A percentile compares a stretch with the other conserved stretches of the same genome.
Evolutionary conservation across 23 tunicate species (phyloP).

Genomic region (Trididemnum nubilum): DNA sequence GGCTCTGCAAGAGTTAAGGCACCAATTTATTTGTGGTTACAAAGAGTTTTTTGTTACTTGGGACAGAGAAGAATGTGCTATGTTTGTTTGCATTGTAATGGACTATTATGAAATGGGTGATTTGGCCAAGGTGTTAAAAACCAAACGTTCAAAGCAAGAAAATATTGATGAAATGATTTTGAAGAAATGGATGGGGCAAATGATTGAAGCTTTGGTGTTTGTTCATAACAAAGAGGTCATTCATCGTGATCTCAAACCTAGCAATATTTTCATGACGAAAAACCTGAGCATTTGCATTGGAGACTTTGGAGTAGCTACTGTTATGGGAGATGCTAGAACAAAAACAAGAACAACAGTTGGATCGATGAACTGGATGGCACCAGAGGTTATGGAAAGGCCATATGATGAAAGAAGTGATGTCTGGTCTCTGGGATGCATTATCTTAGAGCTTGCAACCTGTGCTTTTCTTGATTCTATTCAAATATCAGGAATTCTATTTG

Average conservation of each 20-base stretch:
- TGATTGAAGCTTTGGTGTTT: conserved; percentile 91
- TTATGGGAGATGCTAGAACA: conserved; percentile 99
- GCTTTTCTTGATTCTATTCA: conserved; percentile 82
- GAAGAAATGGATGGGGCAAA: conserved; percentile 89
- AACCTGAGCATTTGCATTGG: conserved; percentile 91
- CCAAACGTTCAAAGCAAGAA: conserved; percentile 86
- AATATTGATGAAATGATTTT: conserved; percentile 79
- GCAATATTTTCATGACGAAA: conserved; percentile 94
- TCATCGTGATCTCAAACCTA: conserved; percentile 95
- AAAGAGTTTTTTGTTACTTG: conserved; percentile 98
- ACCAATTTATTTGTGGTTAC: conserved; percentile 91
- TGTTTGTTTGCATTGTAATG: conserved; percentile 99
- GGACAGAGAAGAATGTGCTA: conserved; percentile 95
- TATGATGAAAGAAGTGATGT: conserved; percentile 99
- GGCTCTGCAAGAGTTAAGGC: conserved; percentile 92
- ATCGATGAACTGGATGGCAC: conserved; percentile 99
- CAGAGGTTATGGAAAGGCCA: conserved; percentile 99
- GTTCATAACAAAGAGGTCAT: conserved; percentile 96
- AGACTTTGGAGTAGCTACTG: conserved; percentile 99
- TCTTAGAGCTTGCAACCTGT: conserved; percentile 95
- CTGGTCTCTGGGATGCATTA: conserved; percentile 97
- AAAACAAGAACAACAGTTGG: conserved; percentile 99
- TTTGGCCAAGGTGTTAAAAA: conserved; percentile 89
- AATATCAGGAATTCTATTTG: conserved; percentile 81
- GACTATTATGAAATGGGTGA: conserved; percentile 96